These are phyloP conservation scores for Phenacoccus solenopsis DNA, from an alignment of 1,140 invertebrate genomes.

Conservation along the genomic window DNA sequence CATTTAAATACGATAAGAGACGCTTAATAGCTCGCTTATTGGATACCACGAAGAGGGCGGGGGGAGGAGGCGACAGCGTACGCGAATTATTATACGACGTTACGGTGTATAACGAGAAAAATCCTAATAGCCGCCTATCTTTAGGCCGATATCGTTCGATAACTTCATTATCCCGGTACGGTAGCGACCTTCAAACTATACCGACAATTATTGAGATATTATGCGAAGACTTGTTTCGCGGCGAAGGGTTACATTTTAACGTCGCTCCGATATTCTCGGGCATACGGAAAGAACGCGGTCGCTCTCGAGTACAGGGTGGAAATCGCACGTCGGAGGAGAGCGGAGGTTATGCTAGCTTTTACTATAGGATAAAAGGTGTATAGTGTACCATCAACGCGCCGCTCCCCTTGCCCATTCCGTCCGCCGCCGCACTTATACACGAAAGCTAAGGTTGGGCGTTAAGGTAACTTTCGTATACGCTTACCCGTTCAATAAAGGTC, in stretches of 20 bases:
- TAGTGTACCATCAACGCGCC: background rate
- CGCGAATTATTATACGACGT: too few relatives aligned
- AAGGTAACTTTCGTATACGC: background rate
- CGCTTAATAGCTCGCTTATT: too few relatives aligned
- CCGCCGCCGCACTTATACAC: background rate
- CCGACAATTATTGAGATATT: background rate
- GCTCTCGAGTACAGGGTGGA: too few relatives aligned
- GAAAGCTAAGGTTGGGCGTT: background rate
- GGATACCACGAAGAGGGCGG: too few relatives aligned
- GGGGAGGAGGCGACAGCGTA: too few relatives aligned
- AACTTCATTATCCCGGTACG: background rate
- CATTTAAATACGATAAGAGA: too few relatives aligned
- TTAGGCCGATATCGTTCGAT: background rate
- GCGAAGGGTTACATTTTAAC: background rate
- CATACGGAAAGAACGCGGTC: background rate
- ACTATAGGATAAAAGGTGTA: background rate
- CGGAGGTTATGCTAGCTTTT: background rate
- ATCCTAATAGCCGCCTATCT: too few relatives aligned
- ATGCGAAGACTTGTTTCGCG: background rate
- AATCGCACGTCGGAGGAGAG: too few relatives aligned
- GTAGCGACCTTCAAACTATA: background rate
- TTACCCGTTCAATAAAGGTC: conserved; percentile 1
- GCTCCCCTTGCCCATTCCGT: too few relatives aligned
- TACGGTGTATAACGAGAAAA: too few relatives aligned
- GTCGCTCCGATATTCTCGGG: background rate